A percentile compares a stretch with the other conserved stretches of the same genome.
Conservation (phyloP, 2,888 invertebrate species). For the Ptycholaimellus sp. region DNA sequence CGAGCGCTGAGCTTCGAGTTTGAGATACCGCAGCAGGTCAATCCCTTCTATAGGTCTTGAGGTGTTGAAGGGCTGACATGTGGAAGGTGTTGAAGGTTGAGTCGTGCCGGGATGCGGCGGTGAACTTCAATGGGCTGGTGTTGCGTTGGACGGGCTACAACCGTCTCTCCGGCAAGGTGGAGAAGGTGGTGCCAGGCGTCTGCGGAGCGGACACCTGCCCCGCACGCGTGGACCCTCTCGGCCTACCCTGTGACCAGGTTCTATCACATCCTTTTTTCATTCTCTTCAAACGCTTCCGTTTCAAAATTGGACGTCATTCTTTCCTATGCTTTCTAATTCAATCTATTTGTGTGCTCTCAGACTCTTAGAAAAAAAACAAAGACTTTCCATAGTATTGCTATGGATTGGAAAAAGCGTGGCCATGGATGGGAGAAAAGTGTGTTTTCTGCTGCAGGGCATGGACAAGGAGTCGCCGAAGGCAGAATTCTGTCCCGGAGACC, state of each 20-base stretch:
- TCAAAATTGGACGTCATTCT: too few relatives aligned
- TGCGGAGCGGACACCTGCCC: slow-evolving; percentile 66
- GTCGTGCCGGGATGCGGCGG: slow-evolving; percentile 42
- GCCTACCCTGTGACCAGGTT: slow-evolving; percentile 3
- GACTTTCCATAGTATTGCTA: too few relatives aligned
- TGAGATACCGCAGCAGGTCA: slow-evolving; percentile 18
- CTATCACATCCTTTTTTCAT: background rate
- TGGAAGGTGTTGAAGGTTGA: slow-evolving; percentile 2
- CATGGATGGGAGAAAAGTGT: too few relatives aligned
- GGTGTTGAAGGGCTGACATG: background rate
- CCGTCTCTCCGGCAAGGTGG: slow-evolving; percentile 31
- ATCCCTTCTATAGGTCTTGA: slow-evolving; percentile 5
- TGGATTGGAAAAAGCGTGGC: too few relatives aligned
- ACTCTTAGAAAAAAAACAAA: too few relatives aligned
- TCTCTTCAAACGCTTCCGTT: background rate
- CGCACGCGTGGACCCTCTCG: too few relatives aligned
- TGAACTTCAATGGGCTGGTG: slow-evolving; percentile 56
- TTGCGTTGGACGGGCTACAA: slow-evolving; percentile 84
- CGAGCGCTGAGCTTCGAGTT: slow-evolving; percentile 58
- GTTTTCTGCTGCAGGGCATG: too few relatives aligned
- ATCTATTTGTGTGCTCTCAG: too few relatives aligned
- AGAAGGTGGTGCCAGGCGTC: slow-evolving; percentile 42
- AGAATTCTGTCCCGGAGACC: slow-evolving; percentile 69
- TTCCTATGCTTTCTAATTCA: too few relatives aligned
- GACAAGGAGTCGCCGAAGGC: slow-evolving; percentile 63